Conservation (phyloP, 2,113 vertebrate genomes). For the Sarotherodon lohbergeri region DNA sequence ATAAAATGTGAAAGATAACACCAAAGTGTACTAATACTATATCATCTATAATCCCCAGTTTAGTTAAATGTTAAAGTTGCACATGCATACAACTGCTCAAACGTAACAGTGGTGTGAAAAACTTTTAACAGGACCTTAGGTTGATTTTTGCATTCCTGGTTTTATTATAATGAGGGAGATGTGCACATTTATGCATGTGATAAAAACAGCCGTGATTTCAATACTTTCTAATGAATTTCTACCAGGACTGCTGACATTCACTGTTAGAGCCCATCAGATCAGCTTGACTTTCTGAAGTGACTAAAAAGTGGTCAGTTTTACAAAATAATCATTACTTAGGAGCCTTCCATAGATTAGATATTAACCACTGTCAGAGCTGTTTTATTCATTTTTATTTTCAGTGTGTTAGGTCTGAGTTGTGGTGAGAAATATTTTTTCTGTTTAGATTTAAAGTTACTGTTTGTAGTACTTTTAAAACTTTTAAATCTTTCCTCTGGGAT, state of each 20-base stretch:
- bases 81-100: accelerated
- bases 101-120: accelerated
- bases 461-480: accelerated
- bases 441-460: background rate
- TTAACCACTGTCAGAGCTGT: background rate
- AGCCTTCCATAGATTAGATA: background rate
- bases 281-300: background rate
- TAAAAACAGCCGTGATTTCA: no score
- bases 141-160: background rate
- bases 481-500: background rate
- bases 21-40: background rate
- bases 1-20: accelerated
- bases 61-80: background rate
- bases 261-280: background rate
- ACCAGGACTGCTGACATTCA: background rate
- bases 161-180: background rate
- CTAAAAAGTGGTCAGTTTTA: background rate
- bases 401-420: background rate
- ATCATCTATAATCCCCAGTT: background rate
- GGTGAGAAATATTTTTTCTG: background rate
- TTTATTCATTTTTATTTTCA: accelerated
- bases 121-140: background rate
- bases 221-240: no score
- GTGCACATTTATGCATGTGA: background rate
- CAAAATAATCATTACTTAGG: background rate